Percentiles rank a stretch among this genome's conserved stretches.
phyloP scores from a whole-genome alignment of 2,797 vertebrate species.

The Enteromius treurensis region DNA sequence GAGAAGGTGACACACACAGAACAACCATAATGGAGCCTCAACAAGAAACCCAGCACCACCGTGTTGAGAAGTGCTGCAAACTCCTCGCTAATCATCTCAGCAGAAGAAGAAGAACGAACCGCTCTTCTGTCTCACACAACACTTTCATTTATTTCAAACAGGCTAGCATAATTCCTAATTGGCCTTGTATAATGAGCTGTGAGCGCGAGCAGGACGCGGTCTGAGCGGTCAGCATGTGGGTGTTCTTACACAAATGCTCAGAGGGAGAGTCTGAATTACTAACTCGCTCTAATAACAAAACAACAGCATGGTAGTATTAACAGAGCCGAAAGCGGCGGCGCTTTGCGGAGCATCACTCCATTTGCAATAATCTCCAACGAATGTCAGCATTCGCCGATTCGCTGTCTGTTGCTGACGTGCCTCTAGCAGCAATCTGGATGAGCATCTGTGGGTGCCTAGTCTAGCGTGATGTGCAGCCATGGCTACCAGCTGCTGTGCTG shows the following conservation, averaged over 20 bases:
- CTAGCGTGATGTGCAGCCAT: slow-evolving; percentile 62
- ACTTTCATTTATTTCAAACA: slow-evolving; percentile 1
- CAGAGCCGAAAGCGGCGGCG: slow-evolving; percentile 55
- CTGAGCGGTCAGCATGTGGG: slow-evolving; percentile 51
- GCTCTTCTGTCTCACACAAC: background rate
- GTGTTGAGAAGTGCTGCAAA: background rate
- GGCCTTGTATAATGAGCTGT: background rate
- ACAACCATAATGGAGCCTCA: background rate
- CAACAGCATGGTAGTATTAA: slow-evolving; percentile 65
- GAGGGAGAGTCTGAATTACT: slow-evolving; percentile 57
- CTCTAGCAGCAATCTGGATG: slow-evolving; percentile 66
- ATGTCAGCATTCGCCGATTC: slow-evolving; percentile 62
- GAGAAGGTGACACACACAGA: background rate
- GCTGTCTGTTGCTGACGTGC: slow-evolving; percentile 63
- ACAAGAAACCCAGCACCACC: background rate
- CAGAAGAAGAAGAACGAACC: background rate
- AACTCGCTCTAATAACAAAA: slow-evolving; percentile 59
- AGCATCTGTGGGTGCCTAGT: slow-evolving; percentile 65
- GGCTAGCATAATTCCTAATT: slow-evolving; percentile 6
- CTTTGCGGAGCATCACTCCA: slow-evolving; percentile 59
- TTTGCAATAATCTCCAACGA: slow-evolving; percentile 65
- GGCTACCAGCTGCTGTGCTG: slow-evolving; percentile 62
- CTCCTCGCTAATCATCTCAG: background rate
- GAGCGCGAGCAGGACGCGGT: background rate
- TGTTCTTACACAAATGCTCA: slow-evolving; percentile 54